These are phyloP conservation scores for Sinhomidia bicolor DNA, from an alignment of 2,888 invertebrate species.

Conservation along the genomic window DNA sequence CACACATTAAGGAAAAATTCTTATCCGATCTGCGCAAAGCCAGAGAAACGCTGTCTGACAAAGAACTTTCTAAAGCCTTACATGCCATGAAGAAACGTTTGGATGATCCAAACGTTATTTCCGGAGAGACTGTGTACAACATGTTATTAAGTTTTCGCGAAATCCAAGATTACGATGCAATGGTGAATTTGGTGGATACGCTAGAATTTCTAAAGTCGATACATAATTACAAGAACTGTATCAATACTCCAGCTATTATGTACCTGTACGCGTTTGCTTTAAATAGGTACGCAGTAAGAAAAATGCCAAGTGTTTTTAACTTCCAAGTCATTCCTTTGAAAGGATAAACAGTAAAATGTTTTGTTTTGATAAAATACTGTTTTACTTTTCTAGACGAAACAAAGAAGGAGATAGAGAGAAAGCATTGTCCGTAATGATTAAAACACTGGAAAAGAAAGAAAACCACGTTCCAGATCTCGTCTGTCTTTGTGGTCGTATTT, in stretches of 20 bases:
- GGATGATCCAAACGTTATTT: slow-evolving; percentile 98
- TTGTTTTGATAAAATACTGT: no score
- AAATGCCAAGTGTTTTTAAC: no score
- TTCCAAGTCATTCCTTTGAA: no score
- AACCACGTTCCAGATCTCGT: slow-evolving; percentile 98
- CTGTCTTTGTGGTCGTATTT: slow-evolving; percentile 98
- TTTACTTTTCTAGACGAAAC: slow-evolving; percentile 87
- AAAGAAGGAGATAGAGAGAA: slow-evolving; percentile 96
- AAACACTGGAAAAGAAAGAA: slow-evolving; percentile 95
- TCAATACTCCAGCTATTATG: slow-evolving; percentile 94
- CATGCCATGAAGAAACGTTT: slow-evolving; percentile 95
- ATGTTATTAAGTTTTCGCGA: slow-evolving; percentile 83
- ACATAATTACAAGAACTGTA: slow-evolving; percentile 93
- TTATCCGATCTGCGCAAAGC: slow-evolving; percentile 95
- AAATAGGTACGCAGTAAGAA: slow-evolving; percentile 91
- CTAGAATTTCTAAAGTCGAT: slow-evolving; percentile 87
- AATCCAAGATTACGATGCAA: slow-evolving; percentile 93
- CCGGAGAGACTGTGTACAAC: slow-evolving; percentile 97
- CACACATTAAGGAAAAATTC: slow-evolving; percentile 98
- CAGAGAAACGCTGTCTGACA: slow-evolving; percentile 92
- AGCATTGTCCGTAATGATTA: slow-evolving; percentile 94
- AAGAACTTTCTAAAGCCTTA: slow-evolving; percentile 90
- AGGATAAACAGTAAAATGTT: no score
- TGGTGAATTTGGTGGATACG: slow-evolving; percentile 98
- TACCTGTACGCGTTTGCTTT: slow-evolving; percentile 98